A percentile compares a stretch with the other conserved stretches of the same genome.
Evolutionary conservation across 2,888 invertebrate species (phyloP).

Genomic region (Aethes cnicana): DNA sequence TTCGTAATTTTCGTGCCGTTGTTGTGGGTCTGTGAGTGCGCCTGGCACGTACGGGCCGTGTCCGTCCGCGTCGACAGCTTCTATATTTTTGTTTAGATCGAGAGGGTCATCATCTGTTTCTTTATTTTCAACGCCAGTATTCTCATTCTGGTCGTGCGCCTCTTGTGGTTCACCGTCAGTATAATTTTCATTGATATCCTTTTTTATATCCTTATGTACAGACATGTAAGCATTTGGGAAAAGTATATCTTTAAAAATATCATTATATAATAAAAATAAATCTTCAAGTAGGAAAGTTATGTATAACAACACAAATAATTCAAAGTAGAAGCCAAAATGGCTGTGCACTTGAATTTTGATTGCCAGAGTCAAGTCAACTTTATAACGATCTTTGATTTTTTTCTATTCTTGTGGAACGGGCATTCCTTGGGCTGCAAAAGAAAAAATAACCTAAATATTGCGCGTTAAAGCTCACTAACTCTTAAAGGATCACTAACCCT

Average conservation of each 20-base stretch:
- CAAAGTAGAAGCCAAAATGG: constrained; percentile 1
- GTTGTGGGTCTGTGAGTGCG: constrained; percentile 75
- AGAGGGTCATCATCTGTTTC: constrained; percentile 52
- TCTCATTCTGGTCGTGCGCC: constrained; percentile 13
- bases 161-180: constrained; percentile 13
- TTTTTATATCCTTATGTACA: constrained; percentile 63
- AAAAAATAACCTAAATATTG: constrained; percentile 41
- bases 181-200: constrained; percentile 34
- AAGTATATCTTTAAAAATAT: constrained; percentile 25
- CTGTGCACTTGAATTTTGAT: background rate
- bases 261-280: constrained; percentile 33
- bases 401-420: constrained; percentile 55
- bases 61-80: constrained; percentile 60
- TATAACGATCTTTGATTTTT: constrained; percentile 39
- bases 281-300: too few relatives aligned
- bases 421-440: constrained; percentile 67
- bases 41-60: constrained; percentile 81
- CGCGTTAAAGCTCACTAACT: background rate
- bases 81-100: constrained; percentile 52
- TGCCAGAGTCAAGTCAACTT: background rate
- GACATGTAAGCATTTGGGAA: constrained; percentile 57
- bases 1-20: constrained; percentile 74
- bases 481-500: too few relatives aligned
- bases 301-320: background rate
- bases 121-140: constrained; percentile 13